Conservation (phyloP, 2,888 invertebrate genomes). For the Bombyx huttoni region DNA sequence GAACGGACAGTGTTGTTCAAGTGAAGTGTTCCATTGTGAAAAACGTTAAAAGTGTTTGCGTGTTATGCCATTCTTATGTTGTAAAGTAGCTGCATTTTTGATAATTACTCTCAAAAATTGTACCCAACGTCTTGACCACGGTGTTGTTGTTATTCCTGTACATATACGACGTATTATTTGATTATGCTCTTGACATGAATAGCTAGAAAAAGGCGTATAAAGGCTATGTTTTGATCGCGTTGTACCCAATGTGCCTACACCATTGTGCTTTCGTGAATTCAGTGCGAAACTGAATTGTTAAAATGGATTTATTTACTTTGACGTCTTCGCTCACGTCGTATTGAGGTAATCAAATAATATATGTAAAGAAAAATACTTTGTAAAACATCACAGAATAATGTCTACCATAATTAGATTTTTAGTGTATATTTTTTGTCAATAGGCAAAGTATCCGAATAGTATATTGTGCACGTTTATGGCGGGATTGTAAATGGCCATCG, state of each 20-base stretch:
- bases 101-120: slow-evolving; percentile 39
- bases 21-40: slow-evolving; percentile 70
- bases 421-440: slow-evolving; percentile 16
- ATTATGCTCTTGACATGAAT: slow-evolving; percentile 13
- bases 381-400: not conserved
- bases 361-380: slow-evolving; percentile 1
- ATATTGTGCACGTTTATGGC: slow-evolving; percentile 11
- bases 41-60: slow-evolving; percentile 67
- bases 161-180: slow-evolving; percentile 29
- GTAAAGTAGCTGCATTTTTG: slow-evolving; percentile 63
- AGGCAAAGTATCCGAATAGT: slow-evolving; percentile 11
- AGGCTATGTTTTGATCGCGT: slow-evolving; percentile 67
- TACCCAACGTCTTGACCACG: slow-evolving; percentile 23
- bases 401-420: slow-evolving; percentile 1
- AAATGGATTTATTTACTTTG: slow-evolving; percentile 44
- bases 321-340: slow-evolving; percentile 28
- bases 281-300: slow-evolving; percentile 48
- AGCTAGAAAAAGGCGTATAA: slow-evolving; percentile 23
- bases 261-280: slow-evolving; percentile 55
- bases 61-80: slow-evolving; percentile 70
- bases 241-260: slow-evolving; percentile 53
- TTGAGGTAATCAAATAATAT: slow-evolving; percentile 29
- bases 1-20: slow-evolving; percentile 42
- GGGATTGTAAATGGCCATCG: slow-evolving; percentile 39
- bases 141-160: slow-evolving; percentile 20